phyloP scores from a whole-genome alignment of 2,113 vertebrate genomes.

The Centrocercus urophasianus region DNA sequence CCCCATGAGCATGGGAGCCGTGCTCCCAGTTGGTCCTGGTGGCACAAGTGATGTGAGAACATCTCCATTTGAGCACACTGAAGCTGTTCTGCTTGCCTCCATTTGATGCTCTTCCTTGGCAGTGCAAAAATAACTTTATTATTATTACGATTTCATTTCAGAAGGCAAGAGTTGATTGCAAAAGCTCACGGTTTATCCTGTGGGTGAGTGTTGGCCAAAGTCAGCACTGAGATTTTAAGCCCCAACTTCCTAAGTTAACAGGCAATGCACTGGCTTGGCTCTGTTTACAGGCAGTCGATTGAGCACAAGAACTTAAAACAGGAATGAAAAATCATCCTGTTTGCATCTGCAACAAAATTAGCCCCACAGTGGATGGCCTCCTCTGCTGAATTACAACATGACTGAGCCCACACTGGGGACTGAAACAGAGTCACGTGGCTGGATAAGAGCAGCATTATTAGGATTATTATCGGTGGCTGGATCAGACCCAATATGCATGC shows the following conservation, averaged over 20 bases:
- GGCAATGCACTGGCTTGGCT: not conserved
- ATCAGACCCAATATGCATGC: constrained; percentile 11
- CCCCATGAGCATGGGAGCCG: rapidly evolving
- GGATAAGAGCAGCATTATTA: constrained; percentile 37
- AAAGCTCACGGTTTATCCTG: not conserved
- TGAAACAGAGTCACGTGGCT: constrained; percentile 19
- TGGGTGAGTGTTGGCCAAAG: not conserved
- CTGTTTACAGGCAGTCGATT: constrained; percentile 59
- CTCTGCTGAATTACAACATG: constrained; percentile 10
- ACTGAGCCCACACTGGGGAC: not conserved
- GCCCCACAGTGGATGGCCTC: not conserved
- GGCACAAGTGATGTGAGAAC: rapidly evolving
- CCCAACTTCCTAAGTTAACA: not conserved
- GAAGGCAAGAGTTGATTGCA: not conserved
- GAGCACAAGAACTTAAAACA: constrained; percentile 40
- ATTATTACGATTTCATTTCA: not conserved
- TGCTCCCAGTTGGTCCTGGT: rapidly evolving
- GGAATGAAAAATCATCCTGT: constrained; percentile 32
- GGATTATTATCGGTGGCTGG: constrained; percentile 17
- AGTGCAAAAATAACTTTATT: not conserved
- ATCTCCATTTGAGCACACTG: rapidly evolving
- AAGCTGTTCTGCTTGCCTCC: not conserved
- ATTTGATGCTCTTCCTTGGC: not conserved
- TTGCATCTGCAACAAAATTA: constrained; percentile 47
- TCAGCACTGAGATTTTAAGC: not conserved